Percentiles rank a stretch among this genome's conserved stretches.
phyloP scores from a whole-genome alignment of 1,140 invertebrate genomes.

The Papilio helenus region DNA sequence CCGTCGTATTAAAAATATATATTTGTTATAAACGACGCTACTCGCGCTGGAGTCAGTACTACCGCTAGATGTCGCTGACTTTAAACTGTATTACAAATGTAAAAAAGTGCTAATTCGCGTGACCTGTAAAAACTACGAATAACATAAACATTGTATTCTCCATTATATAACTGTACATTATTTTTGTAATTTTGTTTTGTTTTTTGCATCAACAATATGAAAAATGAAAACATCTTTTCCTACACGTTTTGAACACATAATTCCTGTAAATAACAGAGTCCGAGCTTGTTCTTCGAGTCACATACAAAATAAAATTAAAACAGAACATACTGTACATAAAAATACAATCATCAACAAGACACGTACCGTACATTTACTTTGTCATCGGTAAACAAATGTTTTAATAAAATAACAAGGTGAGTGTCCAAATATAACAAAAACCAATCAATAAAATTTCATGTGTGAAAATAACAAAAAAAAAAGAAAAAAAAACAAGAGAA shows the following conservation, averaged over 20 bases:
- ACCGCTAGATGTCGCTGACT: conserved; percentile 38
- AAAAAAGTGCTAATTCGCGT: conserved; percentile 42
- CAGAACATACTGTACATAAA: conserved; percentile 27
- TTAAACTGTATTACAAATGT: conserved; percentile 43
- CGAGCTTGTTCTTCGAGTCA: conserved; percentile 52
- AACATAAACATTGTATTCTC: conserved; percentile 57
- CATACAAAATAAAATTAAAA: conserved; percentile 8
- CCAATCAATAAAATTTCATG: neutral
- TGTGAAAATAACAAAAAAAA: neutral
- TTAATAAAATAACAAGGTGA: neutral
- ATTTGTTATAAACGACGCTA: neutral
- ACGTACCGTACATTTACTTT: neutral
- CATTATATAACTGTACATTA: conserved; percentile 59
- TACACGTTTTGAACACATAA: conserved; percentile 67
- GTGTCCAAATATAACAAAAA: neutral
- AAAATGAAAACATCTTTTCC: conserved; percentile 56
- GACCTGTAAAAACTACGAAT: conserved; percentile 43
- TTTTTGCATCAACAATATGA: conserved; percentile 58
- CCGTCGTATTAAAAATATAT: neutral
- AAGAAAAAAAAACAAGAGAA: neutral
- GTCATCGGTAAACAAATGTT: neutral
- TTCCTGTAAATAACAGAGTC: conserved; percentile 54
- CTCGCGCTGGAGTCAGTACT: neutral
- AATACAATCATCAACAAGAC: conserved; percentile 17
- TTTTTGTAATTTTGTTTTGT: conserved; percentile 54